A percentile compares a stretch with the other conserved stretches of the same genome.
Evolutionary conservation across 2,888 invertebrate genomes (phyloP).

Genomic region (Zhuqinia jingwanae): DNA sequence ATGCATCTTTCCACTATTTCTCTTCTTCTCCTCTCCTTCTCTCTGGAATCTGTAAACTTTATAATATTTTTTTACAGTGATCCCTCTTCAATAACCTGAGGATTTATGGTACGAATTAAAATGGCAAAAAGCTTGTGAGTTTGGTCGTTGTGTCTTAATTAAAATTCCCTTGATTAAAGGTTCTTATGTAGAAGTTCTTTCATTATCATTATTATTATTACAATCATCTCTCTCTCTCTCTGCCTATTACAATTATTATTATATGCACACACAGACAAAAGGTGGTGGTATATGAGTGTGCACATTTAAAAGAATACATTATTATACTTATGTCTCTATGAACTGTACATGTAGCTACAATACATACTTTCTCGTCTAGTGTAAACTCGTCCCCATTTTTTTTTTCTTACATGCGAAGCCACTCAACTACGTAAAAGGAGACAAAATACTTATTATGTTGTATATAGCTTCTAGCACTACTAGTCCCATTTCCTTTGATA

Average conservation of each 20-base stretch:
- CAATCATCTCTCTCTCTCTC: background rate
- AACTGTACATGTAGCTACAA: background rate
- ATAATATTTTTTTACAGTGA: constrained; percentile 39
- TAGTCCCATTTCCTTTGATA: background rate
- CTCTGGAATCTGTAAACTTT: background rate
- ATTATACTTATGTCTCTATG: background rate
- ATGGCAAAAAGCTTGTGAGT: constrained; percentile 27
- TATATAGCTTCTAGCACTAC: background rate
- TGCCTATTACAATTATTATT: background rate
- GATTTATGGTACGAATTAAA: constrained; percentile 62
- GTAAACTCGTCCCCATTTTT: too few relatives aligned
- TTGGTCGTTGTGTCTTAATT: constrained; percentile 58
- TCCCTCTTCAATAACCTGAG: constrained; percentile 50
- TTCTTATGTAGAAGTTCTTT: constrained; percentile 2
- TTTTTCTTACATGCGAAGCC: too few relatives aligned
- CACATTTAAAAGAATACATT: background rate
- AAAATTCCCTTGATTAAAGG: constrained; percentile 61
- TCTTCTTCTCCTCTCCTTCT: background rate
- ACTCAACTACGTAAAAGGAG: background rate
- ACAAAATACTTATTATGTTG: background rate
- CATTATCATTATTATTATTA: background rate
- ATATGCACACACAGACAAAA: background rate
- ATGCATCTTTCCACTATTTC: too few relatives aligned
- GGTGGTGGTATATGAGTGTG: background rate
- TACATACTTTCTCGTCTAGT: too few relatives aligned